Base-by-base conservation (phyloP, 2,113 vertebrate genomes). In the Anarrhichthys ocellatus region DNA sequence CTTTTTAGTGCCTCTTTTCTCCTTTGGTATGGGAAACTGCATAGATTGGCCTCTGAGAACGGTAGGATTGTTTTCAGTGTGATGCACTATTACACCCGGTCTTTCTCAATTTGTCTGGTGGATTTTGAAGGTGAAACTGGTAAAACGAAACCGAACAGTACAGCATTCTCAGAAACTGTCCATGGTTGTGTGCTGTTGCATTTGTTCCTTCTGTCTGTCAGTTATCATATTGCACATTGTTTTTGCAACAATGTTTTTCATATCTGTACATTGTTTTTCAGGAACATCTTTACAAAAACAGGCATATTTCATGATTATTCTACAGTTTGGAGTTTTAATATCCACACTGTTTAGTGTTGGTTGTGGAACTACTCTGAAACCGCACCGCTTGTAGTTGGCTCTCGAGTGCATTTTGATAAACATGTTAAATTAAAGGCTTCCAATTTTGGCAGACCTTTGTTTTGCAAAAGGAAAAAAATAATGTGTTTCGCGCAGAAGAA, bases 11-110 rank as follows among this genome's bases (percentile, higher is more conserved):
- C 75, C 77, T 69, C 76, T 86, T 80, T 82, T 85, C 67, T 91
- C 88, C 40, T 77, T 85, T 94, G 95, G 93, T 88, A 97, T 99
- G 97, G 97, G 97, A 92, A 98, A 97, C 96, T 97, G 97, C 92
- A 95, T 98, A 93, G 96, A 96, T 92, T 96, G 96, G 91, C 96
- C 96, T 89, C 91, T 97, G 91, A 96, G 93, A 94, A 95, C 96
- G 97, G 97, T 98, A 97, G 89, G 96, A 70, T 2, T 66, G 11
- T 24, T 18, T 70, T 54, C 69, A 24, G 9, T 63, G 22, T 70
- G 22, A 20, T 61, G n/a, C 22, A 36, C 24, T 71, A 0, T 61
- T 59, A 1, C 65, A 29, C 22, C 6, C 2, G 48, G 9, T 52
- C 27, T 84, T 40, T 58, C 38, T 73, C 6, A 10, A 8, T 46